Conservation (phyloP, 2,113 vertebrate species). For the Stercorarius parasiticus region DNA sequence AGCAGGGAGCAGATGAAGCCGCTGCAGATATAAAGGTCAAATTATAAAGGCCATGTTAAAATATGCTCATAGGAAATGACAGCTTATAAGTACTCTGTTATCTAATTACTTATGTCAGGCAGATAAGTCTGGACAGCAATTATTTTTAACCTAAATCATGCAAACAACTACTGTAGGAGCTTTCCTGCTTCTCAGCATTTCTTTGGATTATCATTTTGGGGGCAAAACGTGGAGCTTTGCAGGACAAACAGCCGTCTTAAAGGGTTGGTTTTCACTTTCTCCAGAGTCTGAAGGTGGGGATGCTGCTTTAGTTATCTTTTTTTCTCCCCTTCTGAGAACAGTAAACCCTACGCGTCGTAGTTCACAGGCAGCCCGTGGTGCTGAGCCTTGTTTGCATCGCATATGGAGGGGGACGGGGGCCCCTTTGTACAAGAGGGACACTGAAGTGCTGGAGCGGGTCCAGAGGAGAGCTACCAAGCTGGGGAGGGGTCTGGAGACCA, state of each 20-base stretch:
- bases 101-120: constrained; percentile 58
- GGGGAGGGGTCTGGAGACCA: no score
- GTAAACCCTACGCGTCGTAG: fast-evolving
- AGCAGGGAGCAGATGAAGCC: background rate
- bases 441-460: no score
- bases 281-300: background rate
- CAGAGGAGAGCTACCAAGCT: no score
- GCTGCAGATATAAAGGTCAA: constrained; percentile 56
- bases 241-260: background rate
- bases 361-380: background rate
- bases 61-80: constrained; percentile 56
- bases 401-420: fast-evolving
- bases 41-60: constrained; percentile 56
- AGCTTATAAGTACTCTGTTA: constrained; percentile 38
- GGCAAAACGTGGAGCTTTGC: background rate
- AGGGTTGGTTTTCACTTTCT: background rate
- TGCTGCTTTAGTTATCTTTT: background rate
- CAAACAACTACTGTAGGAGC: background rate
- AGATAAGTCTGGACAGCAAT: constrained; percentile 36
- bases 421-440: background rate
- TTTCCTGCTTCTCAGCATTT: background rate
- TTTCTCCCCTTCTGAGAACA: background rate
- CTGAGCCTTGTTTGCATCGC: background rate
- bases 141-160: constrained; percentile 47
- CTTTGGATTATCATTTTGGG: background rate